Conservation (phyloP, 2,113 vertebrate genomes). For the Trinectes maculatus region DNA sequence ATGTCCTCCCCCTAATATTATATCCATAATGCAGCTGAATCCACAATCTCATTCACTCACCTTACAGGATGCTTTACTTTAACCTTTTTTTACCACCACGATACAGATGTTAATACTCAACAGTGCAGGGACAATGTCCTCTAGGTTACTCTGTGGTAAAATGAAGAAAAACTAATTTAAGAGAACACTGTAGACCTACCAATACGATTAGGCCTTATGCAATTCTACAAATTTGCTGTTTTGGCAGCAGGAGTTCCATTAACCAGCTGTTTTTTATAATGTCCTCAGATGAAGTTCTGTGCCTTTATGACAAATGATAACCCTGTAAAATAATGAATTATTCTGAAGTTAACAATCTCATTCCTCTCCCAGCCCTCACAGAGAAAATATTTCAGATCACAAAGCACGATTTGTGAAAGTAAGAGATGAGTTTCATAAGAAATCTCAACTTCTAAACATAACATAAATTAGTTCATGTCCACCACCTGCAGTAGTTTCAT, state of each 20-base stretch:
- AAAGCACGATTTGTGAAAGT: background rate
- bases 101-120: slow-evolving; percentile 1
- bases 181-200: slow-evolving; percentile 10
- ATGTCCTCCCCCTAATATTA: slow-evolving; percentile 34
- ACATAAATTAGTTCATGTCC: background rate
- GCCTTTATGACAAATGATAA: slow-evolving; percentile 24
- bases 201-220: slow-evolving; percentile 25
- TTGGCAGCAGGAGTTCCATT: slow-evolving; percentile 38
- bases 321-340: slow-evolving; percentile 6
- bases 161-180: slow-evolving; percentile 21
- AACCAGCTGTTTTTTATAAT: slow-evolving; percentile 52
- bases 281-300: slow-evolving; percentile 34
- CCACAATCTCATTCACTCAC: background rate
- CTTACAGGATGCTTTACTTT: background rate
- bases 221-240: slow-evolving; percentile 24
- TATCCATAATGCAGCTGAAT: slow-evolving; percentile 35
- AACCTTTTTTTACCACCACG: background rate
- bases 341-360: slow-evolving; percentile 10
- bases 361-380: background rate
- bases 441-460: background rate
- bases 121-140: background rate
- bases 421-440: slow-evolving; percentile 4
- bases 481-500: background rate
- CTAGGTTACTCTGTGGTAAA: slow-evolving; percentile 3
- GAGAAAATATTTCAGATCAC: slow-evolving; percentile 14